Base-by-base conservation (phyloP, 37 sponge, comb jelly and placozoan species). In the Agelas oroides region DNA sequence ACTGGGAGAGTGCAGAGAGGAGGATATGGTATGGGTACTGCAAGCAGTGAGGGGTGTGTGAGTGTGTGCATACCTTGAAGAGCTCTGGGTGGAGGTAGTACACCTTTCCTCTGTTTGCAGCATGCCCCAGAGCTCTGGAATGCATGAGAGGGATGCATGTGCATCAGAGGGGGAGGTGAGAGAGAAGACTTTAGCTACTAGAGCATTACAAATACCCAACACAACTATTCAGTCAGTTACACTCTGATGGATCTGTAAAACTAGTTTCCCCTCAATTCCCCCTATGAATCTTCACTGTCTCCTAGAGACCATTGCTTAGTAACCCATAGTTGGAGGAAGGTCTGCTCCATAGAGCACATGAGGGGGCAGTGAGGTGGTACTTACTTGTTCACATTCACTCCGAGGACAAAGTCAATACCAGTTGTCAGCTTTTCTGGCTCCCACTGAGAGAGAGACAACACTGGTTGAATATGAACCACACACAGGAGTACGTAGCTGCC, bases 51-150 rank as follows among this genome's bases (percentile, higher is more conserved):
- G 54, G 75, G n/a, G n/a, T n/a, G n/a, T n/a, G n/a, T 5, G 71
- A 63, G 65, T 30, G 11, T 6, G 54, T 53, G 65, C 64, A 55
- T 27, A 93, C 94, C 80, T 89, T 93, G 86, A 93, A 93, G 20
- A 93, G 73, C 65, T 93, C 90, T n/a, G 94, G 94, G 37, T 93
- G 94, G 21, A 89, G 88, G 64, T 88, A 86, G 78, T 93, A 93
- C 17, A 93, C 88, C 62, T 93, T 93, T 25, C 94, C 94, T 58
- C 94, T 74, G 39, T 89, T 89, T 30, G 90, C 94, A 53, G 79
- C 77, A 71, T 93, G 90, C 13, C 94, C 94, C 23, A 89, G 72
- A 0, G 94, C 94, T 60, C 94, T 93, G 71, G 46, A 8, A 8
- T 46, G 46, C 46, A 46, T 46, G 46, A 46, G 8, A 46, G 46